Percentiles rank a stretch among this genome's conserved stretches.
Evolutionary conservation across 2,888 invertebrate genomes (phyloP).

Genomic region (Sepioteuthis lessoniana): DNA sequence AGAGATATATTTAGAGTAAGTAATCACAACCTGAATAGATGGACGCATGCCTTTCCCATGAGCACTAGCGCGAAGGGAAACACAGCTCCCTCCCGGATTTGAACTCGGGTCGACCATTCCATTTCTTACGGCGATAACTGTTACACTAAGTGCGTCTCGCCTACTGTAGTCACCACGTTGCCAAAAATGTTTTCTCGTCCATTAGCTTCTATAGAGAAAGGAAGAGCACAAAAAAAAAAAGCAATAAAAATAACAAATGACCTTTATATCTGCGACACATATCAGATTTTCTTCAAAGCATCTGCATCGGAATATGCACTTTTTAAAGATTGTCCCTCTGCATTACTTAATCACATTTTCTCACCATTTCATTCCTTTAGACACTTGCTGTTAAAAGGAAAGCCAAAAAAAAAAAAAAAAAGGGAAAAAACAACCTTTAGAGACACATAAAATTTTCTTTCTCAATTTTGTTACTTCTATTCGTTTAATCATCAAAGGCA

Average conservation of each 20-base stretch:
- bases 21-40: too few relatives aligned
- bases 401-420: neutral
- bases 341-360: neutral
- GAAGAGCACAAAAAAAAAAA: neutral
- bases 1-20: too few relatives aligned
- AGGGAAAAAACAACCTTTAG: neutral
- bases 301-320: neutral
- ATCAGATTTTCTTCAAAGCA: neutral
- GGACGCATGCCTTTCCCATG: too few relatives aligned
- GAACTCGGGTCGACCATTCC: too few relatives aligned
- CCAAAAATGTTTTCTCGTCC: neutral
- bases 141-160: too few relatives aligned
- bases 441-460: neutral
- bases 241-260: neutral
- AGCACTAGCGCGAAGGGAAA: too few relatives aligned
- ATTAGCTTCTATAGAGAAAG: neutral
- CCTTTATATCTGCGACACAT: neutral
- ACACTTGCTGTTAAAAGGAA: neutral
- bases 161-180: too few relatives aligned
- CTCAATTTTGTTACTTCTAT: neutral
- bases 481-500: neutral
- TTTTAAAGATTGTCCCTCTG: neutral
- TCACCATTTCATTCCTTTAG: neutral
- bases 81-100: too few relatives aligned
- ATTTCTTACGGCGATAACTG: too few relatives aligned